Evolutionary conservation across 2,113 vertebrate species (phyloP).

Genomic region (Choloepus hoffmanni): DNA sequence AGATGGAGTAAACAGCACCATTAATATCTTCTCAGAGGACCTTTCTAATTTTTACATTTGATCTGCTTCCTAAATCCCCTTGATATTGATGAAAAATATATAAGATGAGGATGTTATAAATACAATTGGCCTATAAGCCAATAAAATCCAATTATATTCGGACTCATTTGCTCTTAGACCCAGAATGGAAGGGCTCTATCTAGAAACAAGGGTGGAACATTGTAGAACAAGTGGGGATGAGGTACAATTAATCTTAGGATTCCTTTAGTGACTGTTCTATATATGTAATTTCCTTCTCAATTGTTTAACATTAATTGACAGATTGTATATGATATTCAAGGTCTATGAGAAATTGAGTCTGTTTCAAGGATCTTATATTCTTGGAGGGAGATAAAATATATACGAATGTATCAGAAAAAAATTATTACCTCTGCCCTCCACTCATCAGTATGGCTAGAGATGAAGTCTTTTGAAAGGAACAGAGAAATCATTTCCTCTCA

Average conservation of each 20-base stretch:
- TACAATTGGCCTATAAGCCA: neutral
- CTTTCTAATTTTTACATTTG: neutral
- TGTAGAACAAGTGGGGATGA: neutral
- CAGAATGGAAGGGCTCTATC: neutral
- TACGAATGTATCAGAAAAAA: neutral
- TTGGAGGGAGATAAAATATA: neutral
- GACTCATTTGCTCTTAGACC: neutral
- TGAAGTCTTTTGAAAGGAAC: neutral
- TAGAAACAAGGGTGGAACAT: neutral
- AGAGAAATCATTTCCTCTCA: neutral
- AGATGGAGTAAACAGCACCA: neutral
- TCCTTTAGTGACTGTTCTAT: neutral
- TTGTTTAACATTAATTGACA: neutral
- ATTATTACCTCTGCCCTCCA: neutral
- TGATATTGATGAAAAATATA: neutral
- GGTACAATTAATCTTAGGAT: neutral
- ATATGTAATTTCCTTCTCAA: neutral
- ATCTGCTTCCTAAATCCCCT: neutral
- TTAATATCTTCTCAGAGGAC: neutral
- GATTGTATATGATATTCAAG: neutral
- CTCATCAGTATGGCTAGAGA: neutral
- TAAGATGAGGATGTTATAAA: neutral
- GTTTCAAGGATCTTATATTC: neutral
- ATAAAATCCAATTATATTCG: neutral
- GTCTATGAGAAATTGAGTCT: neutral